These are phyloP conservation scores for Penelope pileata DNA, from an alignment of 2,113 vertebrate genomes.

Conservation along the genomic window DNA sequence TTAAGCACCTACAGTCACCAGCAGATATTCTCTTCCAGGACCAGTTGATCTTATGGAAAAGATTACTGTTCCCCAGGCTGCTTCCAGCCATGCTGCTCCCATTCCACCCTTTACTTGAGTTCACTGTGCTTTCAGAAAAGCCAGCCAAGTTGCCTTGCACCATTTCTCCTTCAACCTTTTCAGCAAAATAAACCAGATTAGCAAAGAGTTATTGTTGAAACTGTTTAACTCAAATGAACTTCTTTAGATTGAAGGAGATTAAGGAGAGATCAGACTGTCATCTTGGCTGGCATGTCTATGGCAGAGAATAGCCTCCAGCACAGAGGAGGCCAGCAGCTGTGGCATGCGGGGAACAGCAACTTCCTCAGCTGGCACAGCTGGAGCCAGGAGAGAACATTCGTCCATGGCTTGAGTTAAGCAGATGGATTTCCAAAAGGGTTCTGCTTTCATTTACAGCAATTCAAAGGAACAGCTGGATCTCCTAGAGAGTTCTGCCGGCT, in stretches of 20 bases:
- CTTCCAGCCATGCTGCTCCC: not conserved
- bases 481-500: not conserved
- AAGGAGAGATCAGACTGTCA: not conserved
- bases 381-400: constrained; percentile 19
- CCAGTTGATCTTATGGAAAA: constrained; percentile 40
- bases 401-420: constrained; percentile 11
- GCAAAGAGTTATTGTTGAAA: not conserved
- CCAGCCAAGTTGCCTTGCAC: not conserved
- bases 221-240: not conserved
- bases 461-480: constrained; percentile 34
- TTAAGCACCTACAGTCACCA: constrained; percentile 60
- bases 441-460: constrained; percentile 34
- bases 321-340: constrained; percentile 24
- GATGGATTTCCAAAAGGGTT: constrained; percentile 50
- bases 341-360: not conserved
- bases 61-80: not conserved
- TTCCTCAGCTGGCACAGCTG: constrained; percentile 47
- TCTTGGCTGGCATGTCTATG: constrained; percentile 13
- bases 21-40: constrained; percentile 52
- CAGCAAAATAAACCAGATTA: not conserved
- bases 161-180: constrained; percentile 21
- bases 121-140: not conserved
- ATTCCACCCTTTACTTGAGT: not conserved
- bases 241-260: not conserved
- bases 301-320: constrained; percentile 6